Conservation (phyloP, 1,140 invertebrate species). For the Palaemon carinicauda region DNA sequence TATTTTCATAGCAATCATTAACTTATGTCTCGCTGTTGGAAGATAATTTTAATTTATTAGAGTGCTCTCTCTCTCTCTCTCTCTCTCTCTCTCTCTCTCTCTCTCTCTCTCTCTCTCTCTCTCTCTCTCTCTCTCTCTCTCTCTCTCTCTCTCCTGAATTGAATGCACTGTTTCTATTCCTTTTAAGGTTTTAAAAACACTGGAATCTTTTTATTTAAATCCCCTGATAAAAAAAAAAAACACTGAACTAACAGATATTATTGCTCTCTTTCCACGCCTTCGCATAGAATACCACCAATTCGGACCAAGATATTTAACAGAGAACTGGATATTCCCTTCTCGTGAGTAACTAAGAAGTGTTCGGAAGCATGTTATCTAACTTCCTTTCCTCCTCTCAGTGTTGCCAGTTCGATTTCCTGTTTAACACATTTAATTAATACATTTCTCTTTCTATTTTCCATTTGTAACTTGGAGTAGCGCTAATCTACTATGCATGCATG, state of each 20-base stretch:
- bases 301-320: slow-evolving; percentile 35
- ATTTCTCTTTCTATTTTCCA: too few relatives aligned
- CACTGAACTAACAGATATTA: neutral
- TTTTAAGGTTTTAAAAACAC: neutral
- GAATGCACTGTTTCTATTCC: neutral
- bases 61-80: too few relatives aligned
- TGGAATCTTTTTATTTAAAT: neutral
- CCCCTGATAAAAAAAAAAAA: neutral
- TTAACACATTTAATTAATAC: too few relatives aligned
- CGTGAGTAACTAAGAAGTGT: neutral
- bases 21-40: too few relatives aligned
- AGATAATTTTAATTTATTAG: too few relatives aligned
- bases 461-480: too few relatives aligned
- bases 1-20: too few relatives aligned
- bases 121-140: slow-evolving; percentile 28
- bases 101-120: slow-evolving; percentile 24
- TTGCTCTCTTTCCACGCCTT: slow-evolving; percentile 16
- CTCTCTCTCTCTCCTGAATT: neutral
- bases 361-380: neutral
- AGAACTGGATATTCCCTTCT: slow-evolving; percentile 20
- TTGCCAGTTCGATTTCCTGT: too few relatives aligned
- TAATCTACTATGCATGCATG: too few relatives aligned
- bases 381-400: too few relatives aligned
- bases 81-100: slow-evolving; percentile 11
- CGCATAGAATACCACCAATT: slow-evolving; percentile 23